Percentiles rank a stretch among this genome's conserved stretches.
These are phyloP conservation scores for Sapajus apella DNA, from an alignment of 2,113 vertebrate species.

Conservation along the genomic window DNA sequence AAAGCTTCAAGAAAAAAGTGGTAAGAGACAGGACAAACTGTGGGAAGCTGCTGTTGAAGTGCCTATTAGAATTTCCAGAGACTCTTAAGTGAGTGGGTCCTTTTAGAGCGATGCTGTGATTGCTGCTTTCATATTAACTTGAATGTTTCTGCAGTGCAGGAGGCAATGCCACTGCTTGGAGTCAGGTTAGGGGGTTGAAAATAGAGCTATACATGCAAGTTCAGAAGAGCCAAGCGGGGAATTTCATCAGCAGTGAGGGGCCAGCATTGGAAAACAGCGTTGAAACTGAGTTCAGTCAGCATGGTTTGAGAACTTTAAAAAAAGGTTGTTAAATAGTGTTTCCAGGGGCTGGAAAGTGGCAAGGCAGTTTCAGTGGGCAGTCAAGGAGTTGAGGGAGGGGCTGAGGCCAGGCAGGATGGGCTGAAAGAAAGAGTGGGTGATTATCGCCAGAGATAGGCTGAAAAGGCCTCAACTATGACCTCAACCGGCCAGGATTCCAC, in stretches of 20 bases:
- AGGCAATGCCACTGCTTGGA: neutral
- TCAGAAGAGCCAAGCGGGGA: neutral
- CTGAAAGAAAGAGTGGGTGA: no score
- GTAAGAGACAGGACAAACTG: neutral
- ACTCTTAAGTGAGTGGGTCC: constrained; percentile 14
- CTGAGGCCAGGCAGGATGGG: accelerated
- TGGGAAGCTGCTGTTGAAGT: constrained; percentile 28
- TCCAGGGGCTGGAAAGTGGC: neutral
- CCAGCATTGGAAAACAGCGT: neutral
- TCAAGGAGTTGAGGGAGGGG: no score
- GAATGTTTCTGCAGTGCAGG: neutral
- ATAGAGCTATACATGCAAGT: neutral
- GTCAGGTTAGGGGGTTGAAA: neutral
- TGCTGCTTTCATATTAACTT: neutral
- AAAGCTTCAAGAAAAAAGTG: neutral
- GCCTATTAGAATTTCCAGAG: constrained; percentile 34
- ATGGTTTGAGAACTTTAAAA: neutral
- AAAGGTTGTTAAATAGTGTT: neutral
- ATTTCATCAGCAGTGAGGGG: neutral
- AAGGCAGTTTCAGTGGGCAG: neutral
- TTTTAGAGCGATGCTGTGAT: constrained; percentile 5
- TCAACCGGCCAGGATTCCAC: constrained; percentile 64
- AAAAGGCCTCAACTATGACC: constrained; percentile 51
- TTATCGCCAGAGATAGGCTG: no score
- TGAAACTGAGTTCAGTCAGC: neutral